phyloP scores from a whole-genome alignment of 2,888 invertebrate genomes.

The Masnerella sp. region DNA sequence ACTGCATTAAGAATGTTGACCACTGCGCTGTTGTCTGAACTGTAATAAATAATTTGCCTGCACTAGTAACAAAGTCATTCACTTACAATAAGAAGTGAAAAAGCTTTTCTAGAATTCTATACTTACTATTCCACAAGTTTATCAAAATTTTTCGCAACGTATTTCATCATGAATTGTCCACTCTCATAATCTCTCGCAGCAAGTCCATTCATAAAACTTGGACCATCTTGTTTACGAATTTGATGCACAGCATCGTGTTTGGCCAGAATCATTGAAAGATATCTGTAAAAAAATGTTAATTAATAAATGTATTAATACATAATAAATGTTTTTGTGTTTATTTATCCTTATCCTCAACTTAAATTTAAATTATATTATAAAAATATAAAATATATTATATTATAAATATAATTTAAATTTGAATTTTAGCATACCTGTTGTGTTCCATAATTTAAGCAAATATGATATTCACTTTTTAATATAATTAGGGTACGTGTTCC shows the following conservation, averaged over 20 bases:
- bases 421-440: too few species aligned
- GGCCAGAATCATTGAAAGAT: conserved; percentile 33
- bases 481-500: too few species aligned
- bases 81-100: background rate
- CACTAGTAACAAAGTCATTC: background rate
- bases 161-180: conserved; percentile 32
- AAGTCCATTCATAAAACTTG: conserved; percentile 14
- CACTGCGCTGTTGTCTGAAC: conserved; percentile 18
- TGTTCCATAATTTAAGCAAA: too few species aligned
- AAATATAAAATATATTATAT: too few species aligned
- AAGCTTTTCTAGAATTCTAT: background rate
- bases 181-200: conserved; percentile 11
- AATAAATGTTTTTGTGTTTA: too few species aligned
- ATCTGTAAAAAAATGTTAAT: conserved; percentile 24
- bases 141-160: conserved; percentile 31
- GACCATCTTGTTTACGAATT: conserved; percentile 47
- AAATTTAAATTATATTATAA: too few species aligned
- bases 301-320: background rate
- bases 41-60: conserved; percentile 8
- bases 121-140: conserved; percentile 39
- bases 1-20: conserved; percentile 12
- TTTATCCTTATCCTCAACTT: too few species aligned
- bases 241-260: conserved; percentile 41
- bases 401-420: too few species aligned
- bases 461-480: too few species aligned